phyloP scores from a whole-genome alignment of 2,797 vertebrate genomes.

The Parauchenoglanis ngamensis region DNA sequence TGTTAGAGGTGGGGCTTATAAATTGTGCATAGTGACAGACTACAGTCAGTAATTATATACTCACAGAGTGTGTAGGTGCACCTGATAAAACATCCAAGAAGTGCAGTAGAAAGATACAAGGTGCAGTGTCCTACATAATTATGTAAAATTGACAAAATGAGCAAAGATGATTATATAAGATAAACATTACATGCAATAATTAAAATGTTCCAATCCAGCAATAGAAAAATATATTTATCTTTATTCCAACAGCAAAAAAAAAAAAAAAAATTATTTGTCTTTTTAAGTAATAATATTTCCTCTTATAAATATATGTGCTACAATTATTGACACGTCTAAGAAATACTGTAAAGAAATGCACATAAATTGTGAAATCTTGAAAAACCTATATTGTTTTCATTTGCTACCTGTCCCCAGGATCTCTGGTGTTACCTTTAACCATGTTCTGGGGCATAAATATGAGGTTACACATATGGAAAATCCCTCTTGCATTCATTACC shows the following conservation, averaged over 20 bases:
- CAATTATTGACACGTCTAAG: background rate
- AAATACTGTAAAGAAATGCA: background rate
- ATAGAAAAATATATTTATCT: background rate
- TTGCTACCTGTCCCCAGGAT: background rate
- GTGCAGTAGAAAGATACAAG: background rate
- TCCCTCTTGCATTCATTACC: background rate
- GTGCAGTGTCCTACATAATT: background rate
- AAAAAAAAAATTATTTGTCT: background rate
- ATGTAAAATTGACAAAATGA: background rate
- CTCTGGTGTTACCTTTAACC: background rate
- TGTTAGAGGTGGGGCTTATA: constrained; percentile 8
- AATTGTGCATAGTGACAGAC: background rate
- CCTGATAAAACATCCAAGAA: background rate
- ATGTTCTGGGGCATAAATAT: background rate
- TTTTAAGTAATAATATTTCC: constrained; percentile 7
- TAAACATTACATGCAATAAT: background rate
- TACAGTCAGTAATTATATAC: constrained; percentile 1
- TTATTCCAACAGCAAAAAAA: background rate
- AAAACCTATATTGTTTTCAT: background rate
- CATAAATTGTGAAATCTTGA: background rate
- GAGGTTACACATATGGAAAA: background rate
- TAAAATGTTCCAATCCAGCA: background rate
- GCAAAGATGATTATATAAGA: constrained; percentile 1
- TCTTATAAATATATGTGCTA: background rate
- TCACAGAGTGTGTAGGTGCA: background rate